phyloP scores from a whole-genome alignment of 2,113 vertebrate species.

The Aegotheles bennettii region DNA sequence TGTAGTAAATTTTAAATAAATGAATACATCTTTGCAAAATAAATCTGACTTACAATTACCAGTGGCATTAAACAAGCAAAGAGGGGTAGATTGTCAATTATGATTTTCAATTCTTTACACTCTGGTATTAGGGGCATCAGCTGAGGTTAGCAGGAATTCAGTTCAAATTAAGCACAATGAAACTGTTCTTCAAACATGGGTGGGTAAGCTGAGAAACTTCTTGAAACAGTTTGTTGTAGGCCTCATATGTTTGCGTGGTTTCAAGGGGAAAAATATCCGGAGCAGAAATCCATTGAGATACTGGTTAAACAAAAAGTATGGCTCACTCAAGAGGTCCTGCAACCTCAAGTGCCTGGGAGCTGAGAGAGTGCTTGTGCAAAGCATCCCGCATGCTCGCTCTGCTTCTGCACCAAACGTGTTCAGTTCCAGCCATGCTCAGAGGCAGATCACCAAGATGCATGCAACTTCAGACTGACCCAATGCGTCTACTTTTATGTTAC shows the following conservation, averaged over 20 bases:
- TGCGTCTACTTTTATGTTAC: neutral
- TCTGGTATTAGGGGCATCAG: neutral
- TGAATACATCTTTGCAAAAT: neutral
- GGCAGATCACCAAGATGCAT: neutral
- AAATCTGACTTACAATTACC: neutral
- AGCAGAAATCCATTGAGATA: neutral
- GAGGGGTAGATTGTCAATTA: neutral
- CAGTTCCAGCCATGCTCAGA: fast-evolving
- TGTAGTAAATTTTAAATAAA: neutral
- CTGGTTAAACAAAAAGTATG: neutral
- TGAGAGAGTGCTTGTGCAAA: neutral
- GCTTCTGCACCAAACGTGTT: fast-evolving
- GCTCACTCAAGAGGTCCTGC: neutral
- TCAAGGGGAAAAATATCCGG: neutral
- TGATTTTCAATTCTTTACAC: neutral
- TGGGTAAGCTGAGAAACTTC: neutral
- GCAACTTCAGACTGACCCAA: neutral
- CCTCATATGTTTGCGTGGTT: neutral
- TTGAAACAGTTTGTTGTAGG: neutral
- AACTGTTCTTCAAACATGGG: neutral
- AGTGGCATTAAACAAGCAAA: neutral
- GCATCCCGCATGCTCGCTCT: fast-evolving
- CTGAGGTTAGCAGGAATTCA: neutral
- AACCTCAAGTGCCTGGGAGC: neutral
- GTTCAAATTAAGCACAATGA: neutral